These are phyloP conservation scores for Burhinus oedicnemus DNA, from an alignment of 2,113 vertebrate genomes.

Conservation along the genomic window DNA sequence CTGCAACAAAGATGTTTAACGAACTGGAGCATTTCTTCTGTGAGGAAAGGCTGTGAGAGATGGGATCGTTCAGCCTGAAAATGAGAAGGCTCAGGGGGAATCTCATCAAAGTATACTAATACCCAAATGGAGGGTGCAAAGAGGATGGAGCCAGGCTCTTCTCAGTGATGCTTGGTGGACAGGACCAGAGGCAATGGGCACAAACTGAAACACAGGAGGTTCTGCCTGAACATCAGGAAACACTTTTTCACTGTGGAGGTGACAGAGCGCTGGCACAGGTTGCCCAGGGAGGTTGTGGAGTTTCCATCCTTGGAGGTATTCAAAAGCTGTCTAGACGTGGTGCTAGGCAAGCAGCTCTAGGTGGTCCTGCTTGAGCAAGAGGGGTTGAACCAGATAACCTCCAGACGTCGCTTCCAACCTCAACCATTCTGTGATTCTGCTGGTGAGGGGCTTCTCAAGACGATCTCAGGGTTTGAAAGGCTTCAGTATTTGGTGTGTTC, in stretches of 20 bases:
- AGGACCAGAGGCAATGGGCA: not conserved
- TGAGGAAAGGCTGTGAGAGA: not conserved
- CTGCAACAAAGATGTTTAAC: not conserved
- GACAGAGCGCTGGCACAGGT: not conserved
- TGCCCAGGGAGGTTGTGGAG: not conserved
- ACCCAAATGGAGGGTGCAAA: not conserved
- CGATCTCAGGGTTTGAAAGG: not conserved
- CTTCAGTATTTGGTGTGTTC: not conserved
- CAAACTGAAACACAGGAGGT: not conserved
- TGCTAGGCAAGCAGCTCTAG: not conserved
- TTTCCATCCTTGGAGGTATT: not conserved
- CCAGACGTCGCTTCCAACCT: not conserved
- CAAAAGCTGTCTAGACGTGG: not conserved
- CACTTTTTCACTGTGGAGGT: not conserved
- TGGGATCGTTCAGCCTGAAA: not conserved
- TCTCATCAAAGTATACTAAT: not conserved
- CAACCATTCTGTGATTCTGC: not conserved
- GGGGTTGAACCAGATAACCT: not conserved
- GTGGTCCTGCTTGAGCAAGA: not conserved
- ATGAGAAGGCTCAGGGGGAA: no score
- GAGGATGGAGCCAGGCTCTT: not conserved
- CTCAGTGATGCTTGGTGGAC: not conserved
- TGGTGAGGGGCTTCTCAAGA: not conserved
- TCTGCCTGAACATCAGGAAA: not conserved
- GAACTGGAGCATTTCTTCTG: not conserved